Conservation (phyloP, 2,113 vertebrate species). For the Sorex araneus region DNA sequence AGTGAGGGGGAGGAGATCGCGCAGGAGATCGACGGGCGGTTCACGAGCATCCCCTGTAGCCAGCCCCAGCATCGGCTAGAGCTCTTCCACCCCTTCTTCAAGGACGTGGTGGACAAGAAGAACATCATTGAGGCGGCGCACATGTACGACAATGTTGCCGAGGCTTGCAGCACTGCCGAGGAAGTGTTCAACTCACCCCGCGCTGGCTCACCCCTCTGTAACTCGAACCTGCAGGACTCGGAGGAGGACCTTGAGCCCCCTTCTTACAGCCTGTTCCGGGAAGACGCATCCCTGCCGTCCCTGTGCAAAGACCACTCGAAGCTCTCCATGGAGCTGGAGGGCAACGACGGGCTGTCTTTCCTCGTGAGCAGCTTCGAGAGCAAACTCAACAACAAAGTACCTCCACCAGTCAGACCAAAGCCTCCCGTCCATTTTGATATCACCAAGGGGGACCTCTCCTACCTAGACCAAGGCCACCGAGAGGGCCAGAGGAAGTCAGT, state of each 20-base stretch:
- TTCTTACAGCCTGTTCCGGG: constrained; percentile 89
- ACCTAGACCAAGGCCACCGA: constrained; percentile 92
- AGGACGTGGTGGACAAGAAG: constrained; percentile 95
- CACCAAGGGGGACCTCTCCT: constrained; percentile 91
- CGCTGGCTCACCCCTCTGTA: constrained; percentile 94
- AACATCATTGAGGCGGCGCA: constrained; percentile 95
- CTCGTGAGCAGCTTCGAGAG: constrained; percentile 93
- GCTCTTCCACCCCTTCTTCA: constrained; percentile 94
- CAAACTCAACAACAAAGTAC: constrained; percentile 95
- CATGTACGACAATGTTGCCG: constrained; percentile 96
- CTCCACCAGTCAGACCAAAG: constrained; percentile 96
- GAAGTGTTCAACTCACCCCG: constrained; percentile 94
- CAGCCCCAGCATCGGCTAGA: constrained; percentile 94
- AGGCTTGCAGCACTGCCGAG: constrained; percentile 94
- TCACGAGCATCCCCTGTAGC: constrained; percentile 91
- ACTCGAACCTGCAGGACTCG: constrained; percentile 93
- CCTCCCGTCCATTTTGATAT: constrained; percentile 95
- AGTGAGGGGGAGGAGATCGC: constrained; percentile 96
- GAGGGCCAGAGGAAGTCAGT: constrained; percentile 90
- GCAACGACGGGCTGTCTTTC: constrained; percentile 92
- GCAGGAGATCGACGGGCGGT: constrained; percentile 95
- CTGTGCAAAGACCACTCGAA: constrained; percentile 92
- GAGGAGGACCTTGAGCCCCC: constrained; percentile 95
- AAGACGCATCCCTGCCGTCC: constrained; percentile 89
- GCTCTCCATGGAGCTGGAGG: constrained; percentile 92